Base-by-base conservation (phyloP, 2,113 vertebrate genomes). In the Tor tambroides region DNA sequence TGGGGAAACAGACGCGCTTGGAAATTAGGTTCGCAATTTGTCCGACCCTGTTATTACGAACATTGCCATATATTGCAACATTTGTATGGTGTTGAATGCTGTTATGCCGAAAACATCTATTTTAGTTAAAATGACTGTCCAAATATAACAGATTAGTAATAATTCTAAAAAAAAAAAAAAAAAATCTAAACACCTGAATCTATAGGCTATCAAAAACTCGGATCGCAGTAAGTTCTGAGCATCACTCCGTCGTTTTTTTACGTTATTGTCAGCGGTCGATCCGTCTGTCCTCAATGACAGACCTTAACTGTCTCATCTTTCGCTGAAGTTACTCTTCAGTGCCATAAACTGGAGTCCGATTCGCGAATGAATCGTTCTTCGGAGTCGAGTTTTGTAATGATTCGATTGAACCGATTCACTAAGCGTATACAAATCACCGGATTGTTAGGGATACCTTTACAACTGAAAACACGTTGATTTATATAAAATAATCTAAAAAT, bases 1-100 rank as follows among this genome's bases (percentile, higher is more conserved):
- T 89, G 41, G 89, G 89, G 88, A 77, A 85, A 67, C 91, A 88
- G 91, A 90, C 74, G 74, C 92, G 6, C 87, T 91, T 89, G 91
- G 92, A 86, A 84, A 91, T 89, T 75, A 91, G 86, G 90, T 91
- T 89, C 79, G 9, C 78, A 83, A 86, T 65, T 81, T 43, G 77
- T 71, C 43, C 71, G 6, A 46, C 8, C 51, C 19, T 28, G 32
- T 30, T 38, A 35, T 85, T 65, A 78, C 69, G 17, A 59, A 77
- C 61, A 54, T 74, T 7, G 9, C 30, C 26, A 21, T 19, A 54
- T 21, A 0, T 32, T 14, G 11, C 41, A 77, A 19, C 26, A 1
- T 49, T 49, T 49, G 41, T n/a, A 14, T 6, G n/a, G 38, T 26
- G 41, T 17, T 30, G 26, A 67, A 67, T 30, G 26, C 28, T 30